phyloP scores from a whole-genome alignment of 2,797 vertebrate genomes.

The Crotalus adamanteus region DNA sequence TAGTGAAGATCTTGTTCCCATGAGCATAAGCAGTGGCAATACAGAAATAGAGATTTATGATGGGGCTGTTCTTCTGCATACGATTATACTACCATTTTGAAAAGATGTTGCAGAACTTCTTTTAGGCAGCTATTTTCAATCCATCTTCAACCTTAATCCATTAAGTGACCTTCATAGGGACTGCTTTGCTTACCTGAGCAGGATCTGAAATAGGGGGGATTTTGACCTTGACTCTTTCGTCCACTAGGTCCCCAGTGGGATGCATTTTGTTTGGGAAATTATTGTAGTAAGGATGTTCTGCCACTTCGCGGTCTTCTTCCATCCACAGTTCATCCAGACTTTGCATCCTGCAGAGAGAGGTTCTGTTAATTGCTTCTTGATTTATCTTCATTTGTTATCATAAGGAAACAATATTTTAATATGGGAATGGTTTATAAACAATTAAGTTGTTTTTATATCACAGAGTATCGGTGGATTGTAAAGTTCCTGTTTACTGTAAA shows the following conservation, averaged over 20 bases:
- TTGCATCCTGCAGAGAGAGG: slow-evolving; percentile 77
- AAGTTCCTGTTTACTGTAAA: background rate
- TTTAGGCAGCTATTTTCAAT: background rate
- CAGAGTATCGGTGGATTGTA: background rate
- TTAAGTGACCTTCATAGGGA: background rate
- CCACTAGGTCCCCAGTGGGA: slow-evolving; percentile 85
- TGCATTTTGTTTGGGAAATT: slow-evolving; percentile 91
- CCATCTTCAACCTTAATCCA: background rate
- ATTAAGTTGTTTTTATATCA: background rate
- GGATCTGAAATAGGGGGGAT: slow-evolving; percentile 68
- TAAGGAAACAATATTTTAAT: background rate
- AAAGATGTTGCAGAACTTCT: background rate
- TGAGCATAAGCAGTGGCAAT: background rate
- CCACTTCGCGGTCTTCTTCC: slow-evolving; percentile 84
- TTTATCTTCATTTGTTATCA: background rate
- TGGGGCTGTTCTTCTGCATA: background rate
- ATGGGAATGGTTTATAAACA: background rate
- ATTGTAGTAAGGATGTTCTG: slow-evolving; percentile 92
- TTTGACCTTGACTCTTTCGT: slow-evolving; percentile 80
- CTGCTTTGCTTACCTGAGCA: slow-evolving; percentile 73
- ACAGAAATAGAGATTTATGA: background rate
- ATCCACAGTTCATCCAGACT: slow-evolving; percentile 92
- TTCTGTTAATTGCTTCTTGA: background rate
- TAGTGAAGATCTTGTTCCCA: background rate
- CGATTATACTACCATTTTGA: background rate